Base-by-base conservation (phyloP, 2,888 invertebrate species). In the Trimorus sp. region DNA sequence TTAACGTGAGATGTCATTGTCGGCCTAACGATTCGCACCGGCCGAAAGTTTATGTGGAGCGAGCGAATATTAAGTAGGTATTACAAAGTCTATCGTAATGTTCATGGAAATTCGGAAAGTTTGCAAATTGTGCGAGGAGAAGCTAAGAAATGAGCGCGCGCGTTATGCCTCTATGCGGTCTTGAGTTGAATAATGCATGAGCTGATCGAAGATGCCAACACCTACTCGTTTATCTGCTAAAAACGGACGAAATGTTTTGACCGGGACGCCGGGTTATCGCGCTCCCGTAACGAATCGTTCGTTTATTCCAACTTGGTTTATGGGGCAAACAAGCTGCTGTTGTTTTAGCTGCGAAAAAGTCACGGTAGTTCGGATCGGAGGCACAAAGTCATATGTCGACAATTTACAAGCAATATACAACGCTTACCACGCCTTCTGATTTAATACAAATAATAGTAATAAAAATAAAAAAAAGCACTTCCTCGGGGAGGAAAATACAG, bases 21-120 rank as follows among this genome's bases (percentile, higher is more conserved):
- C n/a, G 15, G 37, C 4, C 37, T 26, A 26, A 26, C 26, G 26
- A 26, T 26, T 26, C 26, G 26, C 26, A 26, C 14, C 12, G 38
- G 62, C 63, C 63, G 42, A 60, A 76, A 76, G 60, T 76, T 62
- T 53, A 62, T 63, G 14, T 70, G 56, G 26, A 37, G 12, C 48
- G 63, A 56, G 48, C 56, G 77, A 77, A 77, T 77, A 77, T 77
- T 77, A 77, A 77, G 54, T 63, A 58, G 69, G 40, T 70, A 70
- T 70, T 76, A 56, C 40, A 48, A 76, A 76, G 69, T 76, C 54
- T 51, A 56, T 62, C 62, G 76, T 49, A 69, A 76, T 68, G 76
- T 69, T 76, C 76, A 69, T 56, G 76, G 68, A 68, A 68, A 76
- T 76, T 66, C 15, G 45, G 56, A 69, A 76, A 76, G 69, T 68